Evolutionary conservation across 1,140 invertebrate species (phyloP), one percentile per base, ranked within the genome.

Genomic region (Lepidotrigona ventralis): DNA sequence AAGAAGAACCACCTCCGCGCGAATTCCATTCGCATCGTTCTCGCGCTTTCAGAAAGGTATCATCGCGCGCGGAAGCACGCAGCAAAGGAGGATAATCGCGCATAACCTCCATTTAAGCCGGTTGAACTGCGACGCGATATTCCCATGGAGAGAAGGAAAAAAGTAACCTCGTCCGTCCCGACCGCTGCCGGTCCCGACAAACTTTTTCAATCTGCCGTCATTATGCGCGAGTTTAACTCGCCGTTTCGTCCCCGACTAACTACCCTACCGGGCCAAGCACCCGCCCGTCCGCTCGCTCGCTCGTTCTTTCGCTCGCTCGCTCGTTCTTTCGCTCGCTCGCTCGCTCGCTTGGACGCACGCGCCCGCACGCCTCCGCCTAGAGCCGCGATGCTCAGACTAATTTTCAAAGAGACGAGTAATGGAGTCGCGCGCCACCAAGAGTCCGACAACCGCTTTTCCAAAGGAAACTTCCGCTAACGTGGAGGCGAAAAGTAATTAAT

Each of bases 181-280:
- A 68, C 39, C 79, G 56, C 72, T 74, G 14, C 68, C 23, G 63
- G 51, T 9, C 23, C 72, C 81, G 75, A 79, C 78, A 89, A 92
- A 93, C 88, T 92, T 92, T 92, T 93, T 92, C 90, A 93, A 93
- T 93, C 90, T 92, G 84, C 85, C 87, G 86, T 91, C 92, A 92
- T 92, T 93, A 92, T 91, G 83, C 87, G 79, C 81, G 75, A 91
- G 87, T 90, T 91, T 84, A 78, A 83, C 81, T 60, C 77, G 46
- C 83, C 81, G 77, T 29, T 68, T 89, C 88, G 71, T 54, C 79
- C 85, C 85, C 53, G 68, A 71, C 84, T 78, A 85, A 86, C 84
- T 86, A 84, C 72, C 54, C 66, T 58, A 6, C 39, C 23, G 33
- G 68, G 12, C 11, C 19, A 9, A 23, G 33, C 19, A 33, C 11